Base-by-base conservation (phyloP, 2,113 vertebrate species). In the Amphiprion ocellaris region DNA sequence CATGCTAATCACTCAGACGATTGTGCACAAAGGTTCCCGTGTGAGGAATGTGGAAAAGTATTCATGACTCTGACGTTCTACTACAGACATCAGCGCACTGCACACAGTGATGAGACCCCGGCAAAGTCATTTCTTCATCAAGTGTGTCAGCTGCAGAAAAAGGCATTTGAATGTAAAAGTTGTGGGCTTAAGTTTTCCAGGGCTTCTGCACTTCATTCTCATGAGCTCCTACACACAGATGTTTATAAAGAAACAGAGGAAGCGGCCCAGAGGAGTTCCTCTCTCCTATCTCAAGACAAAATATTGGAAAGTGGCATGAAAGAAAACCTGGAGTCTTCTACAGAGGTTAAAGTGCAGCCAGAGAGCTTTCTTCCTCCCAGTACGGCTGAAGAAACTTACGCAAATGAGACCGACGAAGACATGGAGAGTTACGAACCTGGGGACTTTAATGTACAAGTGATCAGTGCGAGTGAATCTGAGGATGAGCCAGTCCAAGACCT, bases 111-210 rank as follows among this genome's bases (percentile, higher is more conserved):
- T 0, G 90, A 94, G 79, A 82, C 87, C 6, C 87, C 95, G 3
- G 91, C 93, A 2, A 96, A 96, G 71, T 95, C 94, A 0, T 96
- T 96, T 69, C 92, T 92, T 26, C 90, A 95, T 64, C 94, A 96
- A 71, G 92, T 96, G 55, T 91, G 85, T 74, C 94, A 95, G 78
- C 89, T 96, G 4, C 92, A 96, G 87, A 96, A 95, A 67, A 96
- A 95, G 61, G 82, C 93, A 0, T 95, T 95, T 85, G 92, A 94
- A 87, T 96, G 95, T 91, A 89, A 87, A 59, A 85, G 92, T 5
- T 96, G 95, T 55, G 94, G 94, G 4, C 89, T 94, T 0, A 93
- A 91, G 61, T 96, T 96, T 77, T 95, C 95, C 24, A 86, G 95
- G 61, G 89, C 91, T 17, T 95, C 95, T 0, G 95, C 95, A 0